Conservation (phyloP, 35 echinoderm and acorn worm species). For the Apostichopus japonicus region DNA sequence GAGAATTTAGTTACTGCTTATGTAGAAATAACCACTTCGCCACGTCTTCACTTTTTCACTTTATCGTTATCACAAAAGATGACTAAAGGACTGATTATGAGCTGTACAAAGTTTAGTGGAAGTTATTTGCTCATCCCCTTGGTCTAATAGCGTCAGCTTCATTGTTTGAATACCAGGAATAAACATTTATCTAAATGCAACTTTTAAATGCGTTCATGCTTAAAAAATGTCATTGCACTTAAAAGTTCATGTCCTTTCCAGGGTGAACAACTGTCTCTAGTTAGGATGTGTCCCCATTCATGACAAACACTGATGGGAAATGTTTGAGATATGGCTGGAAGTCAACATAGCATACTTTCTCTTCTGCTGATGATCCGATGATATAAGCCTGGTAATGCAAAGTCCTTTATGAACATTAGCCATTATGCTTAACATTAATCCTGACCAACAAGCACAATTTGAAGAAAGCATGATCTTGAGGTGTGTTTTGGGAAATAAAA, state of each 20-base stretch:
- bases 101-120: not conserved
- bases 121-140: no score
- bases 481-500: constrained; percentile 10
- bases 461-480: not conserved
- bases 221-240: not conserved
- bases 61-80: no score
- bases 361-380: not conserved
- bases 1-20: no score
- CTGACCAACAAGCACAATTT: constrained; percentile 1
- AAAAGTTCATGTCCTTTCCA: not conserved
- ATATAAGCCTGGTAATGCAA: not conserved
- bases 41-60: no score
- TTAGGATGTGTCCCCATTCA: not conserved
- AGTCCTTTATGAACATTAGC: not conserved
- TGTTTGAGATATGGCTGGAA: not conserved
- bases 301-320: not conserved
- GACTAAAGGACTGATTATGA: not conserved
- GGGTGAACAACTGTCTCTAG: no score
- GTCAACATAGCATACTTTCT: not conserved
- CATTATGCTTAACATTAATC: not conserved
- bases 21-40: no score
- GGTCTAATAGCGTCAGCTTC: no score
- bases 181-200: no score
- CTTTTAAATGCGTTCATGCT: no score
- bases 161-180: no score